A percentile compares a stretch with the other conserved stretches of the same genome.
Conservation (phyloP, 2,113 vertebrate genomes). For the Nicator chloris region DNA sequence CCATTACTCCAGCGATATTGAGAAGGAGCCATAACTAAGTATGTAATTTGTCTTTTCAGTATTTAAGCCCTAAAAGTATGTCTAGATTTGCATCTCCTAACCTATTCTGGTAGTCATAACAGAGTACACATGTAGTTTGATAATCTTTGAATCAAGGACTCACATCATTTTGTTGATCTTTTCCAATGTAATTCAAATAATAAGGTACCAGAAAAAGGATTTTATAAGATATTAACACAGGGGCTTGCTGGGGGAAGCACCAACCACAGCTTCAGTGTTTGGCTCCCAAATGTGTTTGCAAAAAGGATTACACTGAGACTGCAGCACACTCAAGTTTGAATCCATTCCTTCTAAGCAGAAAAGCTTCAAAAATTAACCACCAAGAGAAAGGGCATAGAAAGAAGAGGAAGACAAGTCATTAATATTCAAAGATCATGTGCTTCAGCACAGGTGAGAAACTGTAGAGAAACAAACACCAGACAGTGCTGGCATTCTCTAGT, state of each 20-base stretch:
- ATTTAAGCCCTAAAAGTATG: neutral
- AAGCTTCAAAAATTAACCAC: neutral
- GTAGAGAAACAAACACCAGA: neutral
- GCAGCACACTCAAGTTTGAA: neutral
- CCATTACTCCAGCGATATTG: neutral
- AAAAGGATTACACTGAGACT: neutral
- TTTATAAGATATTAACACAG: neutral
- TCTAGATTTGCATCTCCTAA: neutral
- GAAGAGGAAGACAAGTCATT: neutral
- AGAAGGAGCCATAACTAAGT: neutral
- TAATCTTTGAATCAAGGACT: neutral
- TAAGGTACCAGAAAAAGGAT: neutral
- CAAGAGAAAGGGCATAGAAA: neutral
- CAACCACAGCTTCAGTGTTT: neutral
- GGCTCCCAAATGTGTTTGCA: neutral
- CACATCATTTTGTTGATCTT: neutral
- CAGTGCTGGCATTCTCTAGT: neutral
- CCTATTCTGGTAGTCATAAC: neutral
- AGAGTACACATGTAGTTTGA: neutral
- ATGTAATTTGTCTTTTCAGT: slow-evolving; percentile 10
- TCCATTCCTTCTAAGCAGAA: neutral
- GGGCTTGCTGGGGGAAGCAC: neutral
- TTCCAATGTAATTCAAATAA: neutral
- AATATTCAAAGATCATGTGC: neutral
- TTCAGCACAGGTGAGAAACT: neutral